A percentile compares a stretch with the other conserved stretches of the same genome.
Conservation (phyloP, 2,888 invertebrate genomes). For the Dynastes hyllus region DNA sequence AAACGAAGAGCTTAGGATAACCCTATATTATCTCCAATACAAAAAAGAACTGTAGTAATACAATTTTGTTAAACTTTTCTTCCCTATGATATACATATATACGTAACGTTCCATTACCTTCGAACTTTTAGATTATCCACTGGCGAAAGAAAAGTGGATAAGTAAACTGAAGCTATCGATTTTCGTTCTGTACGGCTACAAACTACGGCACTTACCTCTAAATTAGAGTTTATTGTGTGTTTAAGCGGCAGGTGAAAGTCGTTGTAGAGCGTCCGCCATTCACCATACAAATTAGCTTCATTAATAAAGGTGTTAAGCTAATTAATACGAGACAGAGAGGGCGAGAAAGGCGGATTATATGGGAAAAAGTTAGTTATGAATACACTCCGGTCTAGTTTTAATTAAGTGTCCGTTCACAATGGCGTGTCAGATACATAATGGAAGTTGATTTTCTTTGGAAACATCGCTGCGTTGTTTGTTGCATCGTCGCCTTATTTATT, state of each 20-base stretch:
- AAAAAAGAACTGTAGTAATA: not conserved
- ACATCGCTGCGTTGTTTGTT: not conserved
- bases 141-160: not conserved
- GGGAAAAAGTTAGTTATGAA: conserved; percentile 21
- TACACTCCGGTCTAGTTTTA: not conserved
- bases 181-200: not conserved
- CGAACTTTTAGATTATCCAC: not conserved
- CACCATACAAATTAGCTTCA: conserved; percentile 24
- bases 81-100: not conserved
- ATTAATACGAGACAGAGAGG: conserved; percentile 5
- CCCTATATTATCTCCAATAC: too few species aligned
- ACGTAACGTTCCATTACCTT: not conserved
- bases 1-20: too few species aligned
- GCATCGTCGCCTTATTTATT: not conserved
- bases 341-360: not conserved
- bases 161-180: not conserved
- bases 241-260: conserved; percentile 21
- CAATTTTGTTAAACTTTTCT: not conserved
- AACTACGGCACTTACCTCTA: conserved; percentile 4
- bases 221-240: conserved; percentile 21
- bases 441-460: not conserved
- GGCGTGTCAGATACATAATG: not conserved
- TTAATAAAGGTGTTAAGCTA: conserved; percentile 29
- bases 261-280: not conserved
- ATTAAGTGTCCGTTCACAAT: not conserved